A percentile compares a stretch with the other conserved stretches of the same genome.
Evolutionary conservation across 2,797 vertebrate genomes (phyloP).

Genomic region (Scyliorhinus canicula): DNA sequence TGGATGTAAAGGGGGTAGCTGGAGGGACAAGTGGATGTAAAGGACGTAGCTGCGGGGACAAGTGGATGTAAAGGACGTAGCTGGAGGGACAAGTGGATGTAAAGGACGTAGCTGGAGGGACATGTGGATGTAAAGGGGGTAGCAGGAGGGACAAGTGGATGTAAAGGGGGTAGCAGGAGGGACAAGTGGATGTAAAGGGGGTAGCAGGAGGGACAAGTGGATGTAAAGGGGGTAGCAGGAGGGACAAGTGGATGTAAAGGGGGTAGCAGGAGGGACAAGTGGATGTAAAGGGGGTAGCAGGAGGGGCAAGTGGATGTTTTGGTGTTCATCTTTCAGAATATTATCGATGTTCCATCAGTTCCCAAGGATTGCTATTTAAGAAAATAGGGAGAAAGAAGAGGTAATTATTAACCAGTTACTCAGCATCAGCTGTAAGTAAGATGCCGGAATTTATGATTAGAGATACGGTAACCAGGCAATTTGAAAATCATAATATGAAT

Average conservation of each 20-base stretch:
- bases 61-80: not conserved
- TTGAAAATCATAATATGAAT: not conserved
- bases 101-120: not conserved
- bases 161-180: not conserved
- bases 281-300: not conserved
- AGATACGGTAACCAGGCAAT: not conserved
- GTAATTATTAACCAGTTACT: no score
- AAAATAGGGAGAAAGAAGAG: not conserved
- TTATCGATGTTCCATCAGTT: not conserved
- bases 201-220: not conserved
- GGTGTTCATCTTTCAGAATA: not conserved
- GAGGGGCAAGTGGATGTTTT: not conserved
- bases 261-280: not conserved
- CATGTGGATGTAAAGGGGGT: not conserved
- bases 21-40: not conserved
- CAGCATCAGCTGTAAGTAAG: not conserved
- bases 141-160: not conserved
- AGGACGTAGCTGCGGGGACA: not conserved
- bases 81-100: not conserved
- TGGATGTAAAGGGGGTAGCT: not conserved
- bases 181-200: not conserved
- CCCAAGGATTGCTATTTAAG: not conserved
- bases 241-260: not conserved
- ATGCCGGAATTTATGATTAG: not conserved
- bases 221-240: not conserved